phyloP scores from a whole-genome alignment of 2,888 invertebrate genomes.

The Atethmia centrago region DNA sequence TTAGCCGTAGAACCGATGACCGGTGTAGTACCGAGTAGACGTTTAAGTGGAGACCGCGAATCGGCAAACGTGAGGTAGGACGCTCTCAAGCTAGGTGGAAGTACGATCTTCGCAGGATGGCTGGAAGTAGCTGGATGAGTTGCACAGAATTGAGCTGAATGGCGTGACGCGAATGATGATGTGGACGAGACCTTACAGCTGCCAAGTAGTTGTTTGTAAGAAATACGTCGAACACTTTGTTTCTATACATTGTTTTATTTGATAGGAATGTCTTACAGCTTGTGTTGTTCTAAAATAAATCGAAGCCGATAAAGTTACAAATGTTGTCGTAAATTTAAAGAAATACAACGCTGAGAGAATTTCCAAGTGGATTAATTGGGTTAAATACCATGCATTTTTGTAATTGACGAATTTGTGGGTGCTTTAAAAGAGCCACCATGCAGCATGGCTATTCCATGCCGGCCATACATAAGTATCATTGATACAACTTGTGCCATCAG shows the following conservation, averaged over 20 bases:
- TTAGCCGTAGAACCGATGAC: not conserved
- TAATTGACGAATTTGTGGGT: not conserved
- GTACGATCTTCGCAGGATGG: not conserved
- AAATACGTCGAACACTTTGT: not conserved
- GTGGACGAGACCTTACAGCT: not conserved
- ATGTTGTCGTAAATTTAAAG: conserved; percentile 1
- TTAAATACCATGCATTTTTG: not conserved
- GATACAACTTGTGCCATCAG: not conserved
- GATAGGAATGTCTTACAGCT: not conserved
- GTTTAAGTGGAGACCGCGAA: not conserved
- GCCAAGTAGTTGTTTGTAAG: not conserved
- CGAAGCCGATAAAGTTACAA: not conserved
- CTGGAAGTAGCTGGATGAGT: not conserved
- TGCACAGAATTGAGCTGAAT: too few relatives aligned
- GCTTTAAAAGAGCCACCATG: not conserved
- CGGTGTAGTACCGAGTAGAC: not conserved
- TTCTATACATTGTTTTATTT: not conserved
- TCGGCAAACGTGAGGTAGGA: not conserved
- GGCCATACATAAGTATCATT: not conserved
- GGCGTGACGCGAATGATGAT: not conserved
- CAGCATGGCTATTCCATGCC: not conserved
- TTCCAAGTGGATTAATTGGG: not conserved
- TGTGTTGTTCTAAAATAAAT: conserved; percentile 4
- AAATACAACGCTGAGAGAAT: conserved; percentile 14
- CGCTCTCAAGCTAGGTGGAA: not conserved